Evolutionary conservation across 2,888 invertebrate genomes (phyloP), one percentile per base, ranked within the genome.

Genomic region (Tanypteryx hageni): DNA sequence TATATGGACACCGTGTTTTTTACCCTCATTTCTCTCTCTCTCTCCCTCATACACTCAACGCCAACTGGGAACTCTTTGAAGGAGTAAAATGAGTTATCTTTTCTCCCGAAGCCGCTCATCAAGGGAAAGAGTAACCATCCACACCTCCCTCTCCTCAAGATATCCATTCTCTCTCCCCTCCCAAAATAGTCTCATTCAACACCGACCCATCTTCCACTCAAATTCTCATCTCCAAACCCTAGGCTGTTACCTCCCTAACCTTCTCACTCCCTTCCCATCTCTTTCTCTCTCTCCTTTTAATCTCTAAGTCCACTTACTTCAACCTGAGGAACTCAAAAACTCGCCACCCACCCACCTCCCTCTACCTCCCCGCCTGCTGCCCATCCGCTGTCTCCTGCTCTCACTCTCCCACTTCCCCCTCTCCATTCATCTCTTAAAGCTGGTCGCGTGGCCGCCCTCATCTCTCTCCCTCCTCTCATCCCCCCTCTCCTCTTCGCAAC

Each of bases 111-210:
- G 64, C 16, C 76, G 76, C 76, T 76, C 76, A 76, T 76, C 76
- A 76, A 22, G 76, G 64, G 64, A n/a, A 64, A 64, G 64, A 5
- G 44, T 44, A 44, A 44, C 44, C 44, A 1, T 44, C 44, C 44
- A 64, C 9, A 16, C n/a, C 27, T 13, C 22, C 16, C 76, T n/a
- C 76, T 22, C 18, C 61, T 18, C 14, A 7, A 18, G 61, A 18
- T 61, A 61, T 44, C 5, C 44, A 44, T 44, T 5, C 44, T 44
- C 61, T n/a, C 76, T 76, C 76, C 76, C 76, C 27, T 76, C 16
- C 76, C 27, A n/a, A 76, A 76, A 76, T 76, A 76, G 76, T 27
- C n/a, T 76, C 76, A n/a, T 76, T 76, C 76, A 76, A 76, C n/a
- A 27, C 22, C n/a, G 76, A n/a, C 11, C 64, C 64, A 44, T 44